Conservation (phyloP, 2,888 invertebrate genomes). For the Dascillus cervinus region DNA sequence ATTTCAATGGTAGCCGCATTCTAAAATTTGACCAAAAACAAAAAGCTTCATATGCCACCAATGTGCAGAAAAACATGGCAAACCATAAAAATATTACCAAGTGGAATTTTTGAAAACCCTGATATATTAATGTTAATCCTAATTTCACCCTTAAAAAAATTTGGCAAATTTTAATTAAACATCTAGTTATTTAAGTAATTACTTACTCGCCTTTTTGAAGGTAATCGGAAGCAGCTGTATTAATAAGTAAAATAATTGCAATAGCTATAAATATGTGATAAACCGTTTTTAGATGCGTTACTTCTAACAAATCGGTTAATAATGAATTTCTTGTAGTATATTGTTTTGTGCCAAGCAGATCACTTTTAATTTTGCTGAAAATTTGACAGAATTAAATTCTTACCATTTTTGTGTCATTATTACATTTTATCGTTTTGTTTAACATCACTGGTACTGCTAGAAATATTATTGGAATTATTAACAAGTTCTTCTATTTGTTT, state of each 20-base stretch:
- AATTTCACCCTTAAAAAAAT: conserved; percentile 43
- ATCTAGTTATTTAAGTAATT: background rate
- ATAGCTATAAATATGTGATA: conserved; percentile 79
- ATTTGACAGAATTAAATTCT: too few species aligned
- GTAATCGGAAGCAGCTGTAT: conserved; percentile 66
- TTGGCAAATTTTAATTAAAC: conserved; percentile 3
- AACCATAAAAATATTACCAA: conserved; percentile 51
- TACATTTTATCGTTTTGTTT: too few species aligned
- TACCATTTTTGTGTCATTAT: too few species aligned
- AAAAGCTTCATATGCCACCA: conserved; percentile 5
- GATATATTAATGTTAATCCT: conserved; percentile 51
- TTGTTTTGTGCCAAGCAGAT: conserved; percentile 49
- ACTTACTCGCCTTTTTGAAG: conserved; percentile 69
- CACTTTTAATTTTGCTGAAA: conserved; percentile 9
- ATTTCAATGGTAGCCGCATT: conserved; percentile 3
- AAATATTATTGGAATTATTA: too few species aligned
- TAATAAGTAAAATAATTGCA: conserved; percentile 62
- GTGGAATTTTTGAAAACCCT: conserved; percentile 54
- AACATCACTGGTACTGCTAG: too few species aligned
- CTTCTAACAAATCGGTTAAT: conserved; percentile 70
- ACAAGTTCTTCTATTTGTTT: too few species aligned
- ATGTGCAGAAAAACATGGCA: conserved; percentile 41
- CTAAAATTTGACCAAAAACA: conserved; percentile 6
- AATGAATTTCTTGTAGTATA: conserved; percentile 69
- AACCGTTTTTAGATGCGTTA: conserved; percentile 72